Base-by-base conservation (phyloP, 1,140 invertebrate genomes). In the Dendrolimus kikuchii region DNA sequence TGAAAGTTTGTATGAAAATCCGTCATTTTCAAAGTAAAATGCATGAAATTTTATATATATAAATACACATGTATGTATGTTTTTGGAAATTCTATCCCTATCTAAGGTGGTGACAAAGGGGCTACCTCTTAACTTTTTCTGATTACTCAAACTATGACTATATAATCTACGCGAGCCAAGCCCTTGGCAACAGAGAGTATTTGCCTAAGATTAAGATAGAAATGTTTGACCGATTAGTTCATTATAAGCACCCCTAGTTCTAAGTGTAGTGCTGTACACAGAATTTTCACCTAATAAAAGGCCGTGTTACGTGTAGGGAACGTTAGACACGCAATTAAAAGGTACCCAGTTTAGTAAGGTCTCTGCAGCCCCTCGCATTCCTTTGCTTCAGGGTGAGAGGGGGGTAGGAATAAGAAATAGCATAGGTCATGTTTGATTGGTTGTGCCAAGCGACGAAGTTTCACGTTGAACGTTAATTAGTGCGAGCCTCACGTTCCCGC, bases 221-320 rank as follows among this genome's bases (percentile, higher is more conserved):
- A 44, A 43, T 7, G 5, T 42, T 38, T n/a, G 6, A 4, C 5
- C 41, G 52, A 9, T 23, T 51, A 60, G 65, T 64, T 66, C 62
- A 63, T 78, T 71, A 81, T 80, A 82, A 81, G 71, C 80, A 68
- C 58, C 57, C 61, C 68, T 57, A 64, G 68, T 62, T 71, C 69
- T 60, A 74, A 72, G 69, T 76, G 60, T 78, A 81, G 72, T 77
- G 68, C 66, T 72, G 71, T 81, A 81, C 71, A 86, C 74, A 81
- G 80, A 81, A 81, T 86, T 86, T 82, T 76, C 78, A 86, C 82
- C 77, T 86, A 83, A 83, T 86, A 86, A 86, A 85, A 86, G 78
- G 70, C 74, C 79, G 67, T 72, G 74, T 86, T 86, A 86, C 77
- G 78, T 76, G 77, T 75, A 76, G 78, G 71, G 71, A 77, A 72